Evolutionary conservation across 2,797 vertebrate genomes (phyloP).

Genomic region (Mus spretus): DNA sequence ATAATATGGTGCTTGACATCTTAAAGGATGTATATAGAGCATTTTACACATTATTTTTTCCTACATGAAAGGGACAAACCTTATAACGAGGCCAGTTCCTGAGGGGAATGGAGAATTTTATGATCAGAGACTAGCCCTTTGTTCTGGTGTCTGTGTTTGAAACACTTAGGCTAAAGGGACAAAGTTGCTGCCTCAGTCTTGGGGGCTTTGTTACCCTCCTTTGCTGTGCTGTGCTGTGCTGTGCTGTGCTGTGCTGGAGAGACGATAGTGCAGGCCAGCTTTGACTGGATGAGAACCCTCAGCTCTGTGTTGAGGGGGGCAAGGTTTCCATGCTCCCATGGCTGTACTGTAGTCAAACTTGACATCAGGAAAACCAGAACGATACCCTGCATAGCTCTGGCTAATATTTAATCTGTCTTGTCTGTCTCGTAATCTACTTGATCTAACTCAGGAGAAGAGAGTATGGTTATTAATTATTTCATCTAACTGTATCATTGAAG

Average conservation of each 20-base stretch:
- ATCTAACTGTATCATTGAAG: neutral
- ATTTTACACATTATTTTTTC: neutral
- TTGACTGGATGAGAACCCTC: neutral
- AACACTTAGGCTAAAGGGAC: neutral
- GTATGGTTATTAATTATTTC: neutral
- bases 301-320: neutral
- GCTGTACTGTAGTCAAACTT: neutral
- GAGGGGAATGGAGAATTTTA: neutral
- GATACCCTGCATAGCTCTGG: neutral
- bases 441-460: conserved; percentile 9
- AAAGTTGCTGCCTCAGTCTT: neutral
- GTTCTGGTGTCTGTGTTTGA: neutral
- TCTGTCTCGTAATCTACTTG: neutral
- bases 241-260: too few relatives aligned
- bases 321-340: neutral
- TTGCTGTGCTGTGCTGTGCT: accelerated
- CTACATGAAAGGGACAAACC: neutral
- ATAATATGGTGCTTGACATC: neutral
- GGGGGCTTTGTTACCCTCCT: neutral
- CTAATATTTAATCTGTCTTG: neutral
- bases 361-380: neutral
- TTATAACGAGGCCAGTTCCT: neutral
- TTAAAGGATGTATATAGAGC: neutral
- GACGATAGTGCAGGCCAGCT: neutral
- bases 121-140: neutral